These are phyloP conservation scores for Rhinoptilus africanus DNA, from an alignment of 2,113 vertebrate species.

Conservation along the genomic window DNA sequence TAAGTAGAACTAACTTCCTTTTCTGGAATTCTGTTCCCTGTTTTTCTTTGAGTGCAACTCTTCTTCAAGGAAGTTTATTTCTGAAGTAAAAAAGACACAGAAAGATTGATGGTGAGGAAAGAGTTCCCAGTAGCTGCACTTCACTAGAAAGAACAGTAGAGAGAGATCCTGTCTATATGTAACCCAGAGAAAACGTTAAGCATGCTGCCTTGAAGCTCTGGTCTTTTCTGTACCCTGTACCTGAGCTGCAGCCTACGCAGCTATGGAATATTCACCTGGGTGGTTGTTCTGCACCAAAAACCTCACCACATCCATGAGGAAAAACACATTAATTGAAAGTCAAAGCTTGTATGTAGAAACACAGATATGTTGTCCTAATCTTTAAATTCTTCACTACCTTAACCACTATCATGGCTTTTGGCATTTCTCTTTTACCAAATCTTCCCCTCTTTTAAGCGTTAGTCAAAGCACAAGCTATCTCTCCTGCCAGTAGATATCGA, in stretches of 20 bases:
- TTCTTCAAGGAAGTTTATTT: neutral
- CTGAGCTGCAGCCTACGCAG: neutral
- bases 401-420: neutral
- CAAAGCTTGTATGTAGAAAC: neutral
- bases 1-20: neutral
- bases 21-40: neutral
- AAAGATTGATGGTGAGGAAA: neutral
- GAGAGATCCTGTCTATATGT: neutral
- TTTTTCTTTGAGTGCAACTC: neutral
- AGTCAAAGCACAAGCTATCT: neutral
- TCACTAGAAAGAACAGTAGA: neutral
- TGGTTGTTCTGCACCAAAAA: neutral
- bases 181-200: neutral
- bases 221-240: neutral
- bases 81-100: neutral
- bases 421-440: neutral
- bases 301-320: neutral
- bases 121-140: neutral
- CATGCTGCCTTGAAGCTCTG: neutral
- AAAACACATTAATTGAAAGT: neutral
- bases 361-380: neutral
- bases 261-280: neutral
- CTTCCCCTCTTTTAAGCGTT: neutral
- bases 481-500: neutral
- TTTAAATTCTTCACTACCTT: neutral